Conservation (phyloP, 1,140 invertebrate species). For the Drosophila arawakana region DNA sequence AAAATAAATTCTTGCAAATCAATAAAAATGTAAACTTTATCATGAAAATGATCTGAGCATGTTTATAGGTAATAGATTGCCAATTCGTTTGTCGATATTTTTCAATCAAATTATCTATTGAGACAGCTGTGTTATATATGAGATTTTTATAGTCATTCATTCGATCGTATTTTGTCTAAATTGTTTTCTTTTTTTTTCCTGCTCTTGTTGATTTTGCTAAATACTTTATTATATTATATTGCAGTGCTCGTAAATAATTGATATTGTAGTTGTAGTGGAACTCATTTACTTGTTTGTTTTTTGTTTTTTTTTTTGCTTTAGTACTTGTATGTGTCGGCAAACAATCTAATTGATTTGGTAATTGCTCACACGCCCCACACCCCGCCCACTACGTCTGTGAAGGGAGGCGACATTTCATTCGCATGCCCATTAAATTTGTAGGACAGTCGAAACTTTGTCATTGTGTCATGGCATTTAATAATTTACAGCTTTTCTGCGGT, state of each 20-base stretch:
- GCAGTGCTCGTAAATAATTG: neutral
- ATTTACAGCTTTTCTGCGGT: slow-evolving; percentile 40
- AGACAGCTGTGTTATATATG: neutral
- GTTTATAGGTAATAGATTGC: neutral
- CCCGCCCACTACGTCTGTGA: neutral
- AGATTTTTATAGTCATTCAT: neutral
- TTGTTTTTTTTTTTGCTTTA: neutral
- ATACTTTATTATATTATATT: neutral
- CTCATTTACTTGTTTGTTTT: neutral
- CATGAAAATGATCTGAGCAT: neutral
- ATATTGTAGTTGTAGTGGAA: neutral
- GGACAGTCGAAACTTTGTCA: slow-evolving; percentile 34
- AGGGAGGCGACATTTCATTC: neutral
- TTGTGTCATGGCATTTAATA: slow-evolving; percentile 32
- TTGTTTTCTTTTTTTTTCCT: neutral
- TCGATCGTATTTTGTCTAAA: neutral
- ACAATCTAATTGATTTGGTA: slow-evolving; percentile 48
- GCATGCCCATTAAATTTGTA: slow-evolving; percentile 25
- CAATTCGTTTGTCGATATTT: slow-evolving; percentile 9
- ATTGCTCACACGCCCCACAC: slow-evolving; percentile 32
- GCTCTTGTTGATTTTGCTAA: neutral
- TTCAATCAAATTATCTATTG: neutral
- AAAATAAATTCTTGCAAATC: neutral
- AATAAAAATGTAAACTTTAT: neutral
- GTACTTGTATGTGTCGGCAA: slow-evolving; percentile 20